A percentile compares a stretch with the other conserved stretches of the same genome.
phyloP scores from a whole-genome alignment of 2,797 vertebrate species.

The Rhynchonycteris naso region DNA sequence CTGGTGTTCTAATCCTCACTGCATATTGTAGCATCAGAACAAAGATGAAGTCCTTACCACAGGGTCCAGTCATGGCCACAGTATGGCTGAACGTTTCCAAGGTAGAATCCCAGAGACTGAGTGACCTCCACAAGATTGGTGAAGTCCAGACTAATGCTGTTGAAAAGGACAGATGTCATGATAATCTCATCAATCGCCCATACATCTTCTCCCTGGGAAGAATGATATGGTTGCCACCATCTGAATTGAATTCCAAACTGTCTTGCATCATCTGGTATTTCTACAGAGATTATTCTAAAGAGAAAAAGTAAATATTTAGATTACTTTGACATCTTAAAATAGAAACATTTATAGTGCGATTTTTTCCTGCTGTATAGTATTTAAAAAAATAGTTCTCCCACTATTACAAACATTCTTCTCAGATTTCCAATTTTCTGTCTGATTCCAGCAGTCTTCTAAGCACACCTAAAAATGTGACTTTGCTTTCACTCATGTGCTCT shows the following conservation, averaged over 20 bases:
- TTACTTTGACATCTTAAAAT: slow-evolving; percentile 42
- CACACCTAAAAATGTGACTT: background rate
- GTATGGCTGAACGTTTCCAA: slow-evolving; percentile 98
- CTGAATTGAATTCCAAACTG: slow-evolving; percentile 98
- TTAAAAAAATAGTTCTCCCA: background rate
- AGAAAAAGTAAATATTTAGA: slow-evolving; percentile 35
- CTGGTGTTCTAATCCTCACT: background rate
- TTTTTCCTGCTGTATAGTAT: background rate
- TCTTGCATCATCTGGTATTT: slow-evolving; percentile 94
- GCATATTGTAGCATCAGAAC: background rate
- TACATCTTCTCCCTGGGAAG: slow-evolving; percentile 95
- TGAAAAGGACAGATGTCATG: slow-evolving; percentile 98
- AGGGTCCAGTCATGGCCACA: slow-evolving; percentile 98
- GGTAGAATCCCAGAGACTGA: slow-evolving; percentile 98
- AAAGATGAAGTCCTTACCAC: slow-evolving; percentile 88
- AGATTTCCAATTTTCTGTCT: slow-evolving; percentile 4
- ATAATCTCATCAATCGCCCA: slow-evolving; percentile 99
- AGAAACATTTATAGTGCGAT: background rate
- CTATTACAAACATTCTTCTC: background rate
- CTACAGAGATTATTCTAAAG: slow-evolving; percentile 96
- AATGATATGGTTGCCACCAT: slow-evolving; percentile 99
- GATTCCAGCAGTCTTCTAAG: background rate
- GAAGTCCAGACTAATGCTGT: slow-evolving; percentile 98
- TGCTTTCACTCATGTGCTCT: background rate
- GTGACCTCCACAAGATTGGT: slow-evolving; percentile 97